Conservation (phyloP, 2,113 vertebrate species). For the Telmatochromis brichardi region DNA sequence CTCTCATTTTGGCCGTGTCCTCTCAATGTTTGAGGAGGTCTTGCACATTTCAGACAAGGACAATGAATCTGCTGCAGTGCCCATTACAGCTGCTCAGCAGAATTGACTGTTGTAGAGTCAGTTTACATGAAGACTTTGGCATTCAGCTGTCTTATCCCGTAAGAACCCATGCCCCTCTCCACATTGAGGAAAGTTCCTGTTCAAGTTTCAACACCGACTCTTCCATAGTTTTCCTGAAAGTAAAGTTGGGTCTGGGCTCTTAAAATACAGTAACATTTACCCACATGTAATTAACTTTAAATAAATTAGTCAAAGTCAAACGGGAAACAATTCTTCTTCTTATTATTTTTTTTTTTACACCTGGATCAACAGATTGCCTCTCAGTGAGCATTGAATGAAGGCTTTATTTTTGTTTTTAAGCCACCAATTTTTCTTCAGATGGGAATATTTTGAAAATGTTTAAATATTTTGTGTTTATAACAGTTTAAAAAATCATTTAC, state of each 20-base stretch:
- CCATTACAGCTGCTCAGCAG: background rate
- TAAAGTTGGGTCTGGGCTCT: background rate
- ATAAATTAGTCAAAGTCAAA: background rate
- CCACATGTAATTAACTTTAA: background rate
- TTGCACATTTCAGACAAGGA: conserved; percentile 32
- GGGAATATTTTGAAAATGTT: background rate
- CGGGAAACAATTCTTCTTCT: background rate
- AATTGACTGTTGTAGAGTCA: background rate
- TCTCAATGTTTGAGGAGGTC: conserved; percentile 74
- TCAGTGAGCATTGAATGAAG: background rate
- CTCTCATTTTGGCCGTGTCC: conserved; percentile 73
- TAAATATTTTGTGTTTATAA: background rate
- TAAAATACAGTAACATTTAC: background rate
- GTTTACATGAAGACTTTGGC: background rate
- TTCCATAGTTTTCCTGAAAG: background rate
- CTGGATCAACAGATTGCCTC: background rate
- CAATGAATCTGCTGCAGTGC: background rate
- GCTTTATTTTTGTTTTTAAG: background rate
- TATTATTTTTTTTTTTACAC: rapidly evolving
- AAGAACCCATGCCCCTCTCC: background rate
- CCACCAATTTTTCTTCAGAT: background rate
- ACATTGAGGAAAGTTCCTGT: background rate
- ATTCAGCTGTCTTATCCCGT: background rate
- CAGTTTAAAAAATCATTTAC: background rate
- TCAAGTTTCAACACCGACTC: background rate